Evolutionary conservation across 1,140 invertebrate genomes (phyloP).

Genomic region (Chelonus insularis): DNA sequence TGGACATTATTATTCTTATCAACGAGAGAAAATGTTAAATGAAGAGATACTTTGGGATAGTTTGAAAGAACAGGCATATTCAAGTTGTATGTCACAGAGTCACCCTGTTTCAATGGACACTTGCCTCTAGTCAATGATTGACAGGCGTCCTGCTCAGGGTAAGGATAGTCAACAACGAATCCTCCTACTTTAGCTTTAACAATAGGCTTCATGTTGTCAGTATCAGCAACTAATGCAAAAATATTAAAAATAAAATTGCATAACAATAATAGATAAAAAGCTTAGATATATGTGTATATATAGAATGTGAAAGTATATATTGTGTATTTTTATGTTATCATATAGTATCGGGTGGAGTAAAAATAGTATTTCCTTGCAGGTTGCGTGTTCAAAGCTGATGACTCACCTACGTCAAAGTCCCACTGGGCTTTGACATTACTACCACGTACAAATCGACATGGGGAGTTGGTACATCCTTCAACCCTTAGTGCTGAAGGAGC

Average conservation of each 20-base stretch:
- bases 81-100: conserved; percentile 41
- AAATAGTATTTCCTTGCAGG: not conserved
- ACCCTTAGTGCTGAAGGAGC: conserved; percentile 30
- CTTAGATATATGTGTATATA: not conserved
- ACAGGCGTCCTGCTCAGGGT: conserved; percentile 42
- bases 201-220: conserved; percentile 29
- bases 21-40: conserved; percentile 35
- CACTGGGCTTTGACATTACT: conserved; percentile 28
- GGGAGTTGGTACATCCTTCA: conserved; percentile 30
- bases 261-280: conserved; percentile 1
- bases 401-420: conserved; percentile 41
- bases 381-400: not conserved
- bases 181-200: conserved; percentile 30
- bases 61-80: conserved; percentile 35
- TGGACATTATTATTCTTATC: conserved; percentile 27
- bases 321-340: not conserved
- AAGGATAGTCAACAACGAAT: conserved; percentile 17
- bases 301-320: not conserved
- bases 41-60: conserved; percentile 35
- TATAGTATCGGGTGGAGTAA: no score
- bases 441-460: conserved; percentile 36
- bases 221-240: conserved; percentile 37
- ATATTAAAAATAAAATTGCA: no score
- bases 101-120: conserved; percentile 42
- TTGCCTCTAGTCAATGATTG: conserved; percentile 27